Evolutionary conservation across 2,113 vertebrate species (phyloP), one percentile per base, ranked within the genome.

Genomic region (Stictonetta naevosa): DNA sequence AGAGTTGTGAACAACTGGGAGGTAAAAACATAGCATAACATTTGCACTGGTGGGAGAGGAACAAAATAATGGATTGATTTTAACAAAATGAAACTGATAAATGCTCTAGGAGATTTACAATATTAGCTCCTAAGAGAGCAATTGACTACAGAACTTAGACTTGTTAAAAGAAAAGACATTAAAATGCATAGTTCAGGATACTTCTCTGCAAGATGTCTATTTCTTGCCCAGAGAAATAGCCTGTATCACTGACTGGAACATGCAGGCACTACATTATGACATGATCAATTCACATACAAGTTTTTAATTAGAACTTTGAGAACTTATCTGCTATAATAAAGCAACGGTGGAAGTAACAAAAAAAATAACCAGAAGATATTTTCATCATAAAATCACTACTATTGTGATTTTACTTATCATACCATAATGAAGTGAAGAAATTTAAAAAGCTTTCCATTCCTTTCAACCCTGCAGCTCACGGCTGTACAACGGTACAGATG

Each of bases 1-100:
- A 91, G 66, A 75, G 20, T 15, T 80, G 71, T 76, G 11, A 95
- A 84, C 63, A 68, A n/a, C 48, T 75, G 34, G 74, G 92, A 58
- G 34, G 83, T 38, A 67, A 77, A 59, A 53, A 2, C 19, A 38
- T 5, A 5, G 33, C 28, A 11, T 10, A 59, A 66, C 15, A 71
- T 28, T 31, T 90, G 40, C 46, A 63, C 1, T 1, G 5, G 33
- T 10, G 12, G 2, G 0, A 86, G 86, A 1, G 6, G 29, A 88
- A 64, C 34, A 21, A 58, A 63, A 56, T 14, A 76, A 3, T 8
- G 10, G 36, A 71, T 5, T 63, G 67, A 62, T 28, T 88, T 75
- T 40, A 95, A 82, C n/a, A 80, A 56, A 87, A 88, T 6, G 0
- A 59, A 78, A 60, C 19, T 31, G 44, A 3, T 55, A 77, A 78